Percentiles rank a stretch among this genome's conserved stretches.
Conservation (phyloP, 2,113 vertebrate species). For the Cinclus cinclus region DNA sequence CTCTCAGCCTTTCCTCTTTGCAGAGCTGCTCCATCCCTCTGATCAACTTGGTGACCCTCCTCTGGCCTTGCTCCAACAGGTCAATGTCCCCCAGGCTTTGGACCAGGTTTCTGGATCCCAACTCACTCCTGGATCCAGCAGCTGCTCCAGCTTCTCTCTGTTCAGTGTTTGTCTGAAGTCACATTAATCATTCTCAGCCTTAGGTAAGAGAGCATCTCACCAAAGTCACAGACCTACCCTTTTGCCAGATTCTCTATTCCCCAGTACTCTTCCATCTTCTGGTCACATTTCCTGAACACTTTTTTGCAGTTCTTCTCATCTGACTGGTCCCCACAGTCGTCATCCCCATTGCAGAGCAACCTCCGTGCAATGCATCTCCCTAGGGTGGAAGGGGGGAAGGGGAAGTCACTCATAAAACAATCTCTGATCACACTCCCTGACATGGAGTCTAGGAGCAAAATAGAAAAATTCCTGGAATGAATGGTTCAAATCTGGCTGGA, state of each 20-base stretch:
- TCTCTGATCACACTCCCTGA: background rate
- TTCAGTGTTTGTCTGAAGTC: background rate
- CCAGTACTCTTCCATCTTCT: conserved; percentile 85
- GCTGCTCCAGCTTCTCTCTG: background rate
- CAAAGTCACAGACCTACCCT: conserved; percentile 77
- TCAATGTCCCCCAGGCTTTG: background rate
- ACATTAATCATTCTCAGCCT: background rate
- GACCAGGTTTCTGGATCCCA: background rate
- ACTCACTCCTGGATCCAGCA: background rate
- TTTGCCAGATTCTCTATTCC: conserved; percentile 88
- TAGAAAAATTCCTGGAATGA: background rate
- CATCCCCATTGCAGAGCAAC: conserved; percentile 89
- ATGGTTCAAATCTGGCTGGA: background rate
- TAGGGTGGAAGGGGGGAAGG: conserved; percentile 45
- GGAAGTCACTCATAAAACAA: background rate
- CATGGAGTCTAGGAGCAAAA: background rate
- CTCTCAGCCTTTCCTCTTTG: background rate
- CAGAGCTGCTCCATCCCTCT: background rate
- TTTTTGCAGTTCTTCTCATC: conserved; percentile 85
- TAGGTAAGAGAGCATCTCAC: background rate
- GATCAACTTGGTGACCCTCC: background rate
- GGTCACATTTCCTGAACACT: conserved; percentile 78
- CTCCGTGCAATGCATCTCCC: conserved; percentile 85
- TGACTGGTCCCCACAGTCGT: conserved; percentile 91
- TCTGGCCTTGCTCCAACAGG: background rate